Conservation (phyloP, 2,888 invertebrate genomes). For the Macrophya annulata region DNA sequence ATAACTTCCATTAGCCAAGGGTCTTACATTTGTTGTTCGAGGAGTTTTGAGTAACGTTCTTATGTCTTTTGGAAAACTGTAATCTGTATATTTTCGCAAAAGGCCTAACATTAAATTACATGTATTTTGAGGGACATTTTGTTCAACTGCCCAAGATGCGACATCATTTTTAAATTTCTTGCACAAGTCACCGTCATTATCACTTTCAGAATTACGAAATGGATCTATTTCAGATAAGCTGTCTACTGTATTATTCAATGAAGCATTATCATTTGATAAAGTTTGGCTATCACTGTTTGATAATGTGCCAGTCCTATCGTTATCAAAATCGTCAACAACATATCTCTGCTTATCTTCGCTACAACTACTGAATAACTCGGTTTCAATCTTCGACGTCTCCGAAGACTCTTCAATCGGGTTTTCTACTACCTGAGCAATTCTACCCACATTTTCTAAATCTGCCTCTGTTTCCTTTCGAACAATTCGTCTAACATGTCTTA, state of each 20-base stretch:
- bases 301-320: not conserved
- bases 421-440: not conserved
- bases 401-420: not conserved
- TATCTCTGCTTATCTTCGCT: not conserved
- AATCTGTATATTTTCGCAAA: constrained; percentile 15
- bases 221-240: not conserved
- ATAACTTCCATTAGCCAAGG: constrained; percentile 21
- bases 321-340: constrained; percentile 6
- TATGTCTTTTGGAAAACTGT: constrained; percentile 27
- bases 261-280: constrained; percentile 12
- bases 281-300: constrained; percentile 19
- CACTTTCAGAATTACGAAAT: not conserved
- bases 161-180: constrained; percentile 19
- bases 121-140: constrained; percentile 16
- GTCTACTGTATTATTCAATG: not conserved
- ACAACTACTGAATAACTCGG: not conserved
- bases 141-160: constrained; percentile 23
- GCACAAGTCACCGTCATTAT: constrained; percentile 27
- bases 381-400: not conserved
- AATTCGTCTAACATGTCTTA: constrained; percentile 14
- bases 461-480: not conserved
- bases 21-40: constrained; percentile 25
- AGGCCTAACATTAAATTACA: constrained; percentile 25
- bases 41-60: constrained; percentile 29
- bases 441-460: constrained; percentile 1